Evolutionary conservation across 2,113 vertebrate species (phyloP).

Genomic region (Mus spicilegus): DNA sequence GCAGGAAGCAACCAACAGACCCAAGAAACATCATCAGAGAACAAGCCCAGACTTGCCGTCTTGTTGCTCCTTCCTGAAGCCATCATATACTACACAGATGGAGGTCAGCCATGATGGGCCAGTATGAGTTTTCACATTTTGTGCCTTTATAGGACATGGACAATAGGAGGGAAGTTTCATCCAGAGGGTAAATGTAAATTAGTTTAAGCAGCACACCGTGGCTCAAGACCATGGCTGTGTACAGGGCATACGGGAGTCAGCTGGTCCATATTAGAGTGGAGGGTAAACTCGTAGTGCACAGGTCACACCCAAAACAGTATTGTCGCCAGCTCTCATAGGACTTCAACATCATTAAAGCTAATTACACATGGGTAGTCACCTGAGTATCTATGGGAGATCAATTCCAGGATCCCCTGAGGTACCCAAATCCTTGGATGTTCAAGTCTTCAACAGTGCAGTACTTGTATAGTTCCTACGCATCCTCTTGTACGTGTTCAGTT

Average conservation of each 20-base stretch:
- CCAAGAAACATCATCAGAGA: not conserved
- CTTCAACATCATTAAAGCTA: not conserved
- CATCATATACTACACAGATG: rapidly evolving
- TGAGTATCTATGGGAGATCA: not conserved
- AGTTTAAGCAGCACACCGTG: no score
- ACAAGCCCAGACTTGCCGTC: not conserved
- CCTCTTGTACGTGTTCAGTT: not conserved
- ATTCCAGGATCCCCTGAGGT: not conserved
- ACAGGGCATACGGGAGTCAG: not conserved
- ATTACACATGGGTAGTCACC: no score
- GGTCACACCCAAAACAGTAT: not conserved
- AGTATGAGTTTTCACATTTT: not conserved
- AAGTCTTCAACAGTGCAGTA: not conserved
- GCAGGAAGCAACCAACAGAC: not conserved
- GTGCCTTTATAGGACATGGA: not conserved
- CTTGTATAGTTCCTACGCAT: not conserved
- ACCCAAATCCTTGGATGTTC: not conserved
- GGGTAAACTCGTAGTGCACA: rapidly evolving
- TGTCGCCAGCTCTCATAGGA: no score
- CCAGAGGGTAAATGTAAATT: rapidly evolving
- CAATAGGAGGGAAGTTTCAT: not conserved
- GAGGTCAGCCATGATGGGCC: not conserved
- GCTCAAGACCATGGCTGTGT: not conserved
- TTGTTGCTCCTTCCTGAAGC: not conserved
- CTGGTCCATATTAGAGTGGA: not conserved